Evolutionary conservation across 2,797 vertebrate species (phyloP).

Genomic region (Darevskia mixta): DNA sequence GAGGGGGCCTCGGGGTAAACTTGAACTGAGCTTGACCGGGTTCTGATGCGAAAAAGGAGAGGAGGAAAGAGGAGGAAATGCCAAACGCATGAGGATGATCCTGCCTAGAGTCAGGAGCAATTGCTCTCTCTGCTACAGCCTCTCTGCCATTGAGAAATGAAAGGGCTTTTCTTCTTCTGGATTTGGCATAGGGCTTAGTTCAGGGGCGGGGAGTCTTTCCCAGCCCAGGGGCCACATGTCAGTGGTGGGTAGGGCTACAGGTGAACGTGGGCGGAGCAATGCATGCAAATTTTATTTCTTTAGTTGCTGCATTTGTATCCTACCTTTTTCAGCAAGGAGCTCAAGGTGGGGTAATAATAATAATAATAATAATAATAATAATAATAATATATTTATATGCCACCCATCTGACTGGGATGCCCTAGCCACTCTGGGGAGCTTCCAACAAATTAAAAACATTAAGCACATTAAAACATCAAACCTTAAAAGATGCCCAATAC

Average conservation of each 20-base stretch:
- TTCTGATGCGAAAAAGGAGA: neutral
- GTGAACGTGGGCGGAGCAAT: neutral
- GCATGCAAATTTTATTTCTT: no score
- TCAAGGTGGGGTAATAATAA: no score
- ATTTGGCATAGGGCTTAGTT: no score
- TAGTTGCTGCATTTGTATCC: no score
- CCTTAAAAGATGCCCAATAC: no score
- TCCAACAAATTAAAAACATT: no score
- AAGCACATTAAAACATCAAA: no score
- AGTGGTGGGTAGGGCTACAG: neutral
- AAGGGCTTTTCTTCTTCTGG: neutral
- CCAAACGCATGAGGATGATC: neutral
- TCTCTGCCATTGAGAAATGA: neutral
- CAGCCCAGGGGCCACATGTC: neutral
- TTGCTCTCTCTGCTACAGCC: neutral
- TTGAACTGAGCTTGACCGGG: neutral
- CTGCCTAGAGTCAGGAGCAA: accelerated
- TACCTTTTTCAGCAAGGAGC: no score
- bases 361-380: no score
- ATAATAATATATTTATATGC: no score
- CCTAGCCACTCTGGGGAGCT: no score
- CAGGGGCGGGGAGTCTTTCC: neutral
- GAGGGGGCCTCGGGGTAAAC: slow-evolving; percentile 5
- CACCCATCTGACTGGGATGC: no score
- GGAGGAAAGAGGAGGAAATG: neutral